Evolutionary conservation across 1,140 invertebrate species (phyloP), one percentile per base, ranked within the genome.

Genomic region (Heliconius nattereri): DNA sequence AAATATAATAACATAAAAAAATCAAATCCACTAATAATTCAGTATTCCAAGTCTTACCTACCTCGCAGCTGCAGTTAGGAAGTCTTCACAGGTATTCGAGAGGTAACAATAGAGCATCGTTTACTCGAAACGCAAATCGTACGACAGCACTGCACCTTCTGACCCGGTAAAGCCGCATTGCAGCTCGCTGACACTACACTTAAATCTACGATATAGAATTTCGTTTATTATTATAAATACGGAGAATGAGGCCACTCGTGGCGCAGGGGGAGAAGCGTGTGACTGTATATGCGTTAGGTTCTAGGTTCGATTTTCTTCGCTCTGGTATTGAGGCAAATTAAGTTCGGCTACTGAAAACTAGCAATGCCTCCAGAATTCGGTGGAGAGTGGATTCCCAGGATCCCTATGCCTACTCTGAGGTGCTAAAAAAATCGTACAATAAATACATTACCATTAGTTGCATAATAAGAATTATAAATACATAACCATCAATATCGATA

Each of bases 131-230:
- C 78, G 83, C 79, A 85, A 87, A 85, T 86, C 78, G 85, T 82
- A 82, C 84, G 83, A 86, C 84, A 81, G 81, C 86, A 89, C 83
- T 91, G 86, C 87, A 89, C 87, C 86, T 89, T 82, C 81, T 91
- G 86, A 87, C 86, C 88, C 83, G 77, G 71, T 77, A 85, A 78
- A 88, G 76, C 91, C 90, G 91, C 91, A 93, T 86, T 93, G 91
- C 91, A 91, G 89, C 85, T 85, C 78, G 83, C 85, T 84, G 79
- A 89, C 87, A 89, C 89, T 86, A 88, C 85, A 85, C 86, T 85
- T 76, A 52, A 45, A 78, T 71, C 82, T 82, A 26, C n/a, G 57
- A 60, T 60, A 83, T 79, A 86, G 81, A 76, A 76, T 85, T 83
- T 83, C 78, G 76, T 83, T 78, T 76, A 76, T 40, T 52, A 66